Conservation (phyloP, 92 coral and sea anemone genomes). For the Isaurus tuberculatus region DNA sequence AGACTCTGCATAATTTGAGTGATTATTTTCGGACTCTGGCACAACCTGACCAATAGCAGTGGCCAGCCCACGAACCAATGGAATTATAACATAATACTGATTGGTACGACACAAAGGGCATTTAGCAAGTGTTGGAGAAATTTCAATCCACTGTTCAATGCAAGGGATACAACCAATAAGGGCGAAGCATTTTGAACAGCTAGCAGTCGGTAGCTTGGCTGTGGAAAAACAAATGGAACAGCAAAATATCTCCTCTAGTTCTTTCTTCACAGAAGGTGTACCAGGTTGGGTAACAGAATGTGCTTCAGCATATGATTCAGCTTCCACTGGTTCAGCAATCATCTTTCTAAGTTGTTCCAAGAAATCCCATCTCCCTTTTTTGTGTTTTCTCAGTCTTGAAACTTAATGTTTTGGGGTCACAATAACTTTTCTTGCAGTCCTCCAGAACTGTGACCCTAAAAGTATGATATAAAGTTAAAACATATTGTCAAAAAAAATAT, state of each 20-base stretch:
- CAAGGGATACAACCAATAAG: conserved; percentile 67
- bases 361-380: conserved; percentile 29
- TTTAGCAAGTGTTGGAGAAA: conserved; percentile 40
- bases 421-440: conserved; percentile 38
- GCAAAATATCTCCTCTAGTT: conserved; percentile 7
- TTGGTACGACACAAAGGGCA: conserved; percentile 65
- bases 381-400: conserved; percentile 21
- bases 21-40: background rate
- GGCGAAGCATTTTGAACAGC: conserved; percentile 61
- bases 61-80: conserved; percentile 57
- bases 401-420: conserved; percentile 19
- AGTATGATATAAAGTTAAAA: background rate
- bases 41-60: conserved; percentile 57
- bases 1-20: conserved; percentile 23
- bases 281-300: conserved; percentile 14
- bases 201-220: conserved; percentile 57
- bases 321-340: conserved; percentile 39
- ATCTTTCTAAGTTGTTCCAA: conserved; percentile 39
- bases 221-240: conserved; percentile 41
- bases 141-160: conserved; percentile 67
- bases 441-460: conserved; percentile 52
- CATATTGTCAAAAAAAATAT: background rate
- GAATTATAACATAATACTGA: conserved; percentile 54
- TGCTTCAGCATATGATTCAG: conserved; percentile 23
- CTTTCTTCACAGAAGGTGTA: conserved; percentile 22